Base-by-base conservation (phyloP, 2,888 invertebrate genomes). In the Erebia aethiops region DNA sequence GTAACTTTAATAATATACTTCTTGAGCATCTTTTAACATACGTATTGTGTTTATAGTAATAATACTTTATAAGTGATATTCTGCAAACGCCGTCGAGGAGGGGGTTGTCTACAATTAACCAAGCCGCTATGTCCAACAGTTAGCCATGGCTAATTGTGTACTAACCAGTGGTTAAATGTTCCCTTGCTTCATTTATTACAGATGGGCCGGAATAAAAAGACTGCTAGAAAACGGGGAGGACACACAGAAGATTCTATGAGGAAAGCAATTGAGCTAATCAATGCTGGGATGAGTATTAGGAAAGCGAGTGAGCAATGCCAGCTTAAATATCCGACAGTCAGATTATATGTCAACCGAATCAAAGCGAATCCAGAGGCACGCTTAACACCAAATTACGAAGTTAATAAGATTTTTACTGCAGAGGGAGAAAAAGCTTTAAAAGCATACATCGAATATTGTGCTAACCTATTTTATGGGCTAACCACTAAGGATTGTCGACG, bases 351-450 rank as follows among this genome's bases (percentile, higher is more conserved):
- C 13, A 51, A 51, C 14, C 51, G 51, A 51, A 51, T 51, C 11
- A 51, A 51, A 51, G 51, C 14, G n/a, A 51, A 51, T 51, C 51
- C 51, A 51, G 51, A 51, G n/a, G 51, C 51, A 51, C 51, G 51
- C 13, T 51, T 51, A 51, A 51, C 51, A 51, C 51, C 51, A 51
- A 51, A 51, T 51, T n/a, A 51, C 14, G 51, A 51, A 51, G 51
- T 51, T 14, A 51, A 51, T 51, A 51, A 51, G 51, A 51, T 51
- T 51, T 51, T n/a, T 51, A 51, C 13, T 13, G 11, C 51, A 51
- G 51, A 51, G 51, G 51, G n/a, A 51, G 51, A 51, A 51, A 51
- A 51, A 51, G 51, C 51, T 51, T 51, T 51, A 51, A 51, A 51
- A 51, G 51, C 11, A 13, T 51, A 51, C 14, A 51, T 51, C 13